Base-by-base conservation (phyloP, 2,888 invertebrate species). In the Sinelater perroti region DNA sequence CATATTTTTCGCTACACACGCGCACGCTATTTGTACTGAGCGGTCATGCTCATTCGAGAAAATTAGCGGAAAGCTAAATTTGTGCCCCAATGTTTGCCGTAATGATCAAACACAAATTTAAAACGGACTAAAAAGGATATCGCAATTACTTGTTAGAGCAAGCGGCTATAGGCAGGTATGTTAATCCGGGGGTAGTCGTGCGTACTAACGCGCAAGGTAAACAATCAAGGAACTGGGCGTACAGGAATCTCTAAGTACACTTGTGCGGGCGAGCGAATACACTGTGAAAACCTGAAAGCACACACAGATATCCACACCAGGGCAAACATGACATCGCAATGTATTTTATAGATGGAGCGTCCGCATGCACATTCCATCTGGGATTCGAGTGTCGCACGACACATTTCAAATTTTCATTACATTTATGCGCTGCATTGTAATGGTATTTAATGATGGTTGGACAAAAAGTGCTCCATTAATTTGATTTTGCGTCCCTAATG, bases 201-300 rank as follows among this genome's bases (percentile, higher is more conserved):
- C 57, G 52, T 36, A 42, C 40, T 45, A 57, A 52, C 47, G 28
- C 57, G 52, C 24, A 52, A 24, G 38, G 52, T 36, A 57, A 57
- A 57, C 57, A 57, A 57, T 57, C 52, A 57, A 46, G 52, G 47
- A 52, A 57, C 57, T 57, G 52, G 36, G 52, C 51, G 51, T 46
- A 56, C 56, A 44, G 56, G 45, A 46, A 57, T 57, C 46, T 52
- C 45, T 46, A 46, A 46, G 57, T 57, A 57, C 52, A 57, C 57
- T 57, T 57, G 57, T 57, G 52, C 52, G 57, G 57, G 44, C 52
- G 52, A 57, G 47, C 33, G 47, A 57, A 57, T 57, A 57, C 52
- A 52, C 54, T 30, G 56, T 51, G 52, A 51, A 57, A 57, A 52
- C 47, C 52, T 52, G 33, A 51, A 52, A 46, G 44, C 52, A 57